Conservation (phyloP, 2,113 vertebrate genomes). For the Thalassarche chlororhynchos region DNA sequence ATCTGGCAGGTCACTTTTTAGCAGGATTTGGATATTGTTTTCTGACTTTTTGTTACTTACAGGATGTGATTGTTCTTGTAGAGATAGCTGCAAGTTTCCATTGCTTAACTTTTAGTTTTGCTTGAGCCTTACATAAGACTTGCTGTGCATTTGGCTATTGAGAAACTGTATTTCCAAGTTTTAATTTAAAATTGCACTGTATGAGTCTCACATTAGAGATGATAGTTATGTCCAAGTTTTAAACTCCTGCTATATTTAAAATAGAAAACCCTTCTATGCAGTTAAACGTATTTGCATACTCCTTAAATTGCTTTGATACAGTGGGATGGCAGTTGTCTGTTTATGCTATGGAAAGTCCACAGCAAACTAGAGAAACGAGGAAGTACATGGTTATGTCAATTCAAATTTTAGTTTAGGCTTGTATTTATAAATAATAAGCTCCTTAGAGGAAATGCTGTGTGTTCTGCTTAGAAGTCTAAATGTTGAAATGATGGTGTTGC, state of each 20-base stretch:
- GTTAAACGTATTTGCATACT: background rate
- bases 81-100: background rate
- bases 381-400: background rate
- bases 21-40: background rate
- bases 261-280: background rate
- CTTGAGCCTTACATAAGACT: background rate
- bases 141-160: background rate
- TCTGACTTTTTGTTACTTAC: background rate
- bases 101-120: background rate
- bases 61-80: background rate
- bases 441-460: background rate
- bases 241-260: background rate
- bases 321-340: background rate
- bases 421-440: background rate
- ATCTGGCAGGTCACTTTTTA: background rate
- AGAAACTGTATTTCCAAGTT: slow-evolving; percentile 19
- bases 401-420: background rate
- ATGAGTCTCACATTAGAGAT: background rate
- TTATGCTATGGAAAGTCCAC: background rate
- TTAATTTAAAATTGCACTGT: background rate
- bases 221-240: background rate
- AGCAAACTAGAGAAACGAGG: background rate
- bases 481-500: background rate
- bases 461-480: background rate
- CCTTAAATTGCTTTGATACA: background rate